Conservation (phyloP, 2,888 invertebrate genomes). For the Myathropa florea region DNA sequence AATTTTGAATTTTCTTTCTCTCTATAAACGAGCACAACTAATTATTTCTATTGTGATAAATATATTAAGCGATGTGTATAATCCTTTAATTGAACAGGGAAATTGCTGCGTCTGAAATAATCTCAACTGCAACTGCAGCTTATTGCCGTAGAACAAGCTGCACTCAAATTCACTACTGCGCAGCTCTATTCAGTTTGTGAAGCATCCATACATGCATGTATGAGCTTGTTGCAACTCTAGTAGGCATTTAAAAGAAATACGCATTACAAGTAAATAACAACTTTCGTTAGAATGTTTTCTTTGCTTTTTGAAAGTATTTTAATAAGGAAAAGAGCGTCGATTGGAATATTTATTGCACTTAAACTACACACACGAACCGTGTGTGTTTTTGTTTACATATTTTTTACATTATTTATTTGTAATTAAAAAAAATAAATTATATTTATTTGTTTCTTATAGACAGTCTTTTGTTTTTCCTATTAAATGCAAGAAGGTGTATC, state of each 20-base stretch:
- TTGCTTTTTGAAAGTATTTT: neutral
- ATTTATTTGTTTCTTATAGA: constrained; percentile 1
- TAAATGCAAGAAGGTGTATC: neutral
- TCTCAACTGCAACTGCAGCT: no score
- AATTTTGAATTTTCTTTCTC: neutral
- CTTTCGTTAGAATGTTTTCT: neutral
- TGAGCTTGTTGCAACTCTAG: no score
- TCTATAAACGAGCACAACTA: neutral
- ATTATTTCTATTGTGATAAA: neutral
- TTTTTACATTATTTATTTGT: constrained; percentile 9
- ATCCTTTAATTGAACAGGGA: neutral
- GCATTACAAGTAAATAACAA: neutral
- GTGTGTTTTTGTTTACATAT: constrained; percentile 5
- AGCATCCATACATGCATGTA: no score
- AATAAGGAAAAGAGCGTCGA: neutral
- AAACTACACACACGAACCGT: neutral
- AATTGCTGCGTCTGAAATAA: neutral
- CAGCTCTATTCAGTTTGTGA: no score
- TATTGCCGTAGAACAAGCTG: no score
- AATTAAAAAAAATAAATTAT: constrained; percentile 24
- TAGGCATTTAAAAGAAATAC: no score
- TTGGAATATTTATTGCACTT: constrained; percentile 31
- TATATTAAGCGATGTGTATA: neutral
- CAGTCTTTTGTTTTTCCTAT: constrained; percentile 41
- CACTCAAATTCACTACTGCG: no score